Evolutionary conservation across 2,888 invertebrate species (phyloP), one percentile per base, ranked within the genome.

Genomic region (Leptarthrus brevirostris): DNA sequence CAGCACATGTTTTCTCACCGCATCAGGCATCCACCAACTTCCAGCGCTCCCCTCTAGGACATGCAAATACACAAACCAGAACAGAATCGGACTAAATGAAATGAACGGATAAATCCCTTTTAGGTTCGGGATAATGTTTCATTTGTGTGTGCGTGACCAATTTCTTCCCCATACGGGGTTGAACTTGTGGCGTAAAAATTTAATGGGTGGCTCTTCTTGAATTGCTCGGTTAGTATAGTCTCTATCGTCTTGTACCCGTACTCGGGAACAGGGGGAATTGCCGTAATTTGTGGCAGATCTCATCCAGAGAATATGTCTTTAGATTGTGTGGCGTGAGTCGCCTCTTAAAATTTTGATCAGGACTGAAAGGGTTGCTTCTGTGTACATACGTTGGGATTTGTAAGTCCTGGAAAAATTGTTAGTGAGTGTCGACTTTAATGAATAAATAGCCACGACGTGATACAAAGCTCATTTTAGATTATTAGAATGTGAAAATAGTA

Each of bases 71-170:
- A 64, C 64, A 64, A 64, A 64, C 64, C 44, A 22, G 44, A 64
- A 10, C 24, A n/a, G 64, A 64, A 64, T 64, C 64, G 26, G 44
- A 64, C 64, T 64, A 64, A 64, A 64, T 64, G 64, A 64, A 44
- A 64, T 24, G 64, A 64, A 64, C 64, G 44, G 64, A 64, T 64
- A 36, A 64, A 47, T 64, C 64, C 64, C 64, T 64, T 64, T 64
- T 44, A 24, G 26, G 64, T 64, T 44, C 44, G 20, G 47, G 44
- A 64, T 64, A 64, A 64, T 64, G 64, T 47, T 64, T 64, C 64
- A 64, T 64, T 64, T 64, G 47, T 64, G 64, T 64, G 64, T 64
- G 64, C 64, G 64, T 64, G 64, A 64, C 64, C 64, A 64, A 64
- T 64, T 64, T 64, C 64, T 64, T 64, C 44, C 22, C 24, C 20